Evolutionary conservation across 2,888 invertebrate genomes (phyloP).

Genomic region (Cistogaster globosa): DNA sequence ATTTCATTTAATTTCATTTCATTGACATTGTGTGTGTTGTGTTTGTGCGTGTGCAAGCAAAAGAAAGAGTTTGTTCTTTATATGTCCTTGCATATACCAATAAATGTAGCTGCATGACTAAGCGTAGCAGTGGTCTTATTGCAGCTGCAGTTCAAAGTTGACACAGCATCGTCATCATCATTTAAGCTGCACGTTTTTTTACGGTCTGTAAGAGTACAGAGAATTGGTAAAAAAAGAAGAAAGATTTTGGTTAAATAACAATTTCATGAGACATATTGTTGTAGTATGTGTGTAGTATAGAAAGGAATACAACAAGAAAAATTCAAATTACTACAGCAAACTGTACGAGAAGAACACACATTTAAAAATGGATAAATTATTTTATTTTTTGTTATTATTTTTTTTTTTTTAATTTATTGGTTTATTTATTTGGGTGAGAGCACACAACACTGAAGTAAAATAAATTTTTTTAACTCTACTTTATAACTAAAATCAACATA

Average conservation of each 20-base stretch:
- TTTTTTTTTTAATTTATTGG: slow-evolving; percentile 15
- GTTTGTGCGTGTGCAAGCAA: slow-evolving; percentile 28
- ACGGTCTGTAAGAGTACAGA: slow-evolving; percentile 67
- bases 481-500: slow-evolving; percentile 23
- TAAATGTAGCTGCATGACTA: slow-evolving; percentile 25
- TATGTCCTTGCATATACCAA: slow-evolving; percentile 55
- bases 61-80: slow-evolving; percentile 49
- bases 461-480: slow-evolving; percentile 23
- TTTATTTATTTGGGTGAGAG: slow-evolving; percentile 56
- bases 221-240: slow-evolving; percentile 69
- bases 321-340: slow-evolving; percentile 65
- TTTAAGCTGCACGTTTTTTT: slow-evolving; percentile 72
- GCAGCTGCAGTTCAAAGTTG: slow-evolving; percentile 67
- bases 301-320: slow-evolving; percentile 64
- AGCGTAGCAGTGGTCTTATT: slow-evolving; percentile 38
- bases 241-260: slow-evolving; percentile 70
- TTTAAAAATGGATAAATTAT: slow-evolving; percentile 56
- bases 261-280: slow-evolving; percentile 62
- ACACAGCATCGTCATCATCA: slow-evolving; percentile 68
- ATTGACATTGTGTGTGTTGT: slow-evolving; percentile 55
- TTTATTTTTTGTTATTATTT: slow-evolving; percentile 31
- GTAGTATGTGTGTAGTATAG: slow-evolving; percentile 49
- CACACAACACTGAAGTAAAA: slow-evolving; percentile 42
- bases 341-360: slow-evolving; percentile 64
- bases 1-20: slow-evolving; percentile 70